Evolutionary conservation across 2,113 vertebrate genomes (phyloP), one percentile per base, ranked within the genome.

Genomic region (Solea senegalensis): DNA sequence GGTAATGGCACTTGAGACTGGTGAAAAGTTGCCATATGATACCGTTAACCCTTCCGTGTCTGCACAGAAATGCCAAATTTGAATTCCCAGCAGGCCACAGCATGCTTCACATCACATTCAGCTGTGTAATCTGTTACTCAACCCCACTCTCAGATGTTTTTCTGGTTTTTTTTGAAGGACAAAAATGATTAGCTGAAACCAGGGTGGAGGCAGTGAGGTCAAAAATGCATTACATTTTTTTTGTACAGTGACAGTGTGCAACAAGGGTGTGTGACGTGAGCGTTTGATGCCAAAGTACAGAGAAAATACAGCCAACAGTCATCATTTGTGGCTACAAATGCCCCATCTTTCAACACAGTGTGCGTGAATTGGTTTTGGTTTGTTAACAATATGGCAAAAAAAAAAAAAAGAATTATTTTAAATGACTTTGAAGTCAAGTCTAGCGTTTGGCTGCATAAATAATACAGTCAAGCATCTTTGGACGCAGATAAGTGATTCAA

Each of bases 1-100:
- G 65, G 70, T 83, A 86, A 84, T 62, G 45, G 78, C 69, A 59
- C 59, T 67, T 43, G 26, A 28, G 50, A 82, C 83, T 80, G 79
- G 77, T 83, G 85, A 88, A 76, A 85, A 85, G 74, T 76, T 80
- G 74, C 75, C 82, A 86, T 80, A 78, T 58, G 74, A 88, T 85
- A 68, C 78, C 13, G 65, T 90, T 86, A 87, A 90, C 81, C 78
- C 74, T 77, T 70, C 65, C 21, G n/a, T 45, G 40, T 74, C 68
- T 70, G 4, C 8, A 16, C 48, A 11, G 54, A 77, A 84, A 71
- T 76, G 49, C 58, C 41, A 61, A 72, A 87, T 80, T 55, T 84
- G 53, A 80, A 84, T 80, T 82, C 76, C 83, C 76, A 81, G 60
- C 72, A 48, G 77, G 57, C 61, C n/a, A 7, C 44, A 28, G 76